Evolutionary conservation across 1,140 invertebrate species (phyloP).

Genomic region (Harlomillsia oculata): DNA sequence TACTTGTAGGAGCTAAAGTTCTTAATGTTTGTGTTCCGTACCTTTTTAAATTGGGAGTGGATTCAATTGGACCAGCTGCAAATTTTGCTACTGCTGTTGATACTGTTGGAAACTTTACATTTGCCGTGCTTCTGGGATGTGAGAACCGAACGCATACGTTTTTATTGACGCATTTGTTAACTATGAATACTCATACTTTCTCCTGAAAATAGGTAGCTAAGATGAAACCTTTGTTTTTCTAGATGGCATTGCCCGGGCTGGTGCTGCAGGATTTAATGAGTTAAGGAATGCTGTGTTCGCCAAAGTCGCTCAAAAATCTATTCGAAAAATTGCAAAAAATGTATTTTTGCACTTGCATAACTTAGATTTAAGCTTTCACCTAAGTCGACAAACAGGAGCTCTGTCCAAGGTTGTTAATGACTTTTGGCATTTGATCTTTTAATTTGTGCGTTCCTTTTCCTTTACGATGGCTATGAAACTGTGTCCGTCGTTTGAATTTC

Average conservation of each 20-base stretch:
- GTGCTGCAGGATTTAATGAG: conserved; percentile 88
- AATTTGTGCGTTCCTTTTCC: not conserved
- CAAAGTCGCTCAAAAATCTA: conserved; percentile 94
- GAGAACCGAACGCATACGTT: too few relatives aligned
- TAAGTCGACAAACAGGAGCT: conserved; percentile 85
- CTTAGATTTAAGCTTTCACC: conserved; percentile 89
- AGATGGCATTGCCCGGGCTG: conserved; percentile 88
- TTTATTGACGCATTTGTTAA: not conserved
- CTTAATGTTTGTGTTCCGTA: conserved; percentile 93
- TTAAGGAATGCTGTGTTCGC: conserved; percentile 96
- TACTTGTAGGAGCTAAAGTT: conserved; percentile 71
- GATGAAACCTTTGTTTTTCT: conserved; percentile 32
- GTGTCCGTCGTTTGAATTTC: conserved; percentile 39
- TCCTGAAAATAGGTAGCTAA: not conserved
- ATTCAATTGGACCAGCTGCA: conserved; percentile 65
- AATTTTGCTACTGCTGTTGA: conserved; percentile 44
- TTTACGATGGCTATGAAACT: not conserved
- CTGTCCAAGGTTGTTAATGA: conserved; percentile 56
- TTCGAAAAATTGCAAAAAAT: conserved; percentile 84
- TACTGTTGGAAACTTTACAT: conserved; percentile 59
- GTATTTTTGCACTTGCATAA: conserved; percentile 96
- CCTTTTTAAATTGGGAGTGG: conserved; percentile 87
- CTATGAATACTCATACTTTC: not conserved
- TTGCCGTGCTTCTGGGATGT: conserved; percentile 83
- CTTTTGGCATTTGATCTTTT: too few relatives aligned